Base-by-base conservation (phyloP, 2,888 invertebrate genomes). In the Aproaerema taeniolella region DNA sequence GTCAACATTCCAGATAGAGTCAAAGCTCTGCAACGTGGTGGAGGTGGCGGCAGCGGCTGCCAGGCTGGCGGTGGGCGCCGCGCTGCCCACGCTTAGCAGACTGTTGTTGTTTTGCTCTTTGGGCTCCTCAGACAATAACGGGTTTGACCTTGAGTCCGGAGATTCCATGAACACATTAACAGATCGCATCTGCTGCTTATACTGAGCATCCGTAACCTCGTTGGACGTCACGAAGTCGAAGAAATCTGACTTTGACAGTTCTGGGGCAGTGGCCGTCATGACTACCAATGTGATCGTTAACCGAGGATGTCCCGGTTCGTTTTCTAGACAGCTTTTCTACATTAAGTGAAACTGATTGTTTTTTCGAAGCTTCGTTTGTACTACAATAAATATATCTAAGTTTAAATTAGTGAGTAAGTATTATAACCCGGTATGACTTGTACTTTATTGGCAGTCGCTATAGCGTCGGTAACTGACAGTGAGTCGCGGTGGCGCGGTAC, bases 151-250 rank as follows among this genome's bases (percentile, higher is more conserved):
- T 12, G 86, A 85, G 55, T 83, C 87, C 24, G 87, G 87, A 49
- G 88, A 89, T 74, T 89, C 89, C 72, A 91, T 82, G 77, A 89
- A 91, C 55, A 90, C 90, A 75, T 90, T 91, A 47, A 91, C 90
- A 48, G 89, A 89, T 50, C 91, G 89, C 89, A 91, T 90, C 68
- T 91, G 90, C 70, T 90, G 89, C 64, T 90, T 89, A 70, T 90
- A 90, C 64, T 91, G 91, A 33, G 90, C 89, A 75, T 92, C 91
- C 64, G 90, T 90, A 62, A 93, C 89, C 60, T 93, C 93, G 43
- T 94, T 93, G 32, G 93, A 92, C 38, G 94, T 93, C 47, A 95
- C 95, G 81, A 95, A 94, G 83, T 95, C 95, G 83, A 95, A 95
- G 88, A 95, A 95, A 86, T 95, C 95, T 55, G 94, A 93, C 85